A percentile compares a stretch with the other conserved stretches of the same genome.
These are phyloP conservation scores for Emydura subglobosa DNA, from an alignment of 2,113 vertebrate genomes.

Conservation along the genomic window DNA sequence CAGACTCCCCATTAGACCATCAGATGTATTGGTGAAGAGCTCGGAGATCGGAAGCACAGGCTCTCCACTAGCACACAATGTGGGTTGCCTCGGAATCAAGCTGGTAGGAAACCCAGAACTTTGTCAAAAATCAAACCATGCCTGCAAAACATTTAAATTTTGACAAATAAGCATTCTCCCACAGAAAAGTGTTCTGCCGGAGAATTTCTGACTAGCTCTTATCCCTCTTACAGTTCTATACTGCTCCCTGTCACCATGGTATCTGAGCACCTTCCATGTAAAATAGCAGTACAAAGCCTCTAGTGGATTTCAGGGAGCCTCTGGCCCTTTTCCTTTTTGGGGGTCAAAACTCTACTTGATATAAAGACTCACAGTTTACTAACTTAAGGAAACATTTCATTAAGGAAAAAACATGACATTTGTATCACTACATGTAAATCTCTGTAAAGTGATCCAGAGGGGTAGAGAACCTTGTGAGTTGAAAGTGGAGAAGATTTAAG, in stretches of 20 bases:
- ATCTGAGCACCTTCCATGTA: neutral
- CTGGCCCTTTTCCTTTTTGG: neutral
- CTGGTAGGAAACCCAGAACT: neutral
- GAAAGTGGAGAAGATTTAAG: constrained; percentile 13
- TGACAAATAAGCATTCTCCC: neutral
- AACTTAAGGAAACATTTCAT: neutral
- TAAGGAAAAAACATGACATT: neutral
- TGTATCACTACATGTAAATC: neutral
- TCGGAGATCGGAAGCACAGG: neutral
- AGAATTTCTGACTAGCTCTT: neutral
- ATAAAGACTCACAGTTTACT: neutral
- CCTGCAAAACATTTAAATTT: neutral
- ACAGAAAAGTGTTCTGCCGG: neutral
- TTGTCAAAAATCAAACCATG: neutral
- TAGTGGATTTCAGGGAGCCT: no score
- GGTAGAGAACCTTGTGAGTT: neutral
- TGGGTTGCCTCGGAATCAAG: neutral
- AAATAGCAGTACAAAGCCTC: neutral
- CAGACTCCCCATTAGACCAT: no score
- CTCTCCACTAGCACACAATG: neutral
- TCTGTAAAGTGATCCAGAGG: neutral
- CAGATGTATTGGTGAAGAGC: neutral
- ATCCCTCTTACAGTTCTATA: neutral
- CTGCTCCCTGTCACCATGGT: neutral
- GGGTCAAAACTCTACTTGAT: accelerated